Percentiles rank a stretch among this genome's conserved stretches.
Evolutionary conservation across 2,113 vertebrate species (phyloP).

Genomic region (Pipra filicauda): DNA sequence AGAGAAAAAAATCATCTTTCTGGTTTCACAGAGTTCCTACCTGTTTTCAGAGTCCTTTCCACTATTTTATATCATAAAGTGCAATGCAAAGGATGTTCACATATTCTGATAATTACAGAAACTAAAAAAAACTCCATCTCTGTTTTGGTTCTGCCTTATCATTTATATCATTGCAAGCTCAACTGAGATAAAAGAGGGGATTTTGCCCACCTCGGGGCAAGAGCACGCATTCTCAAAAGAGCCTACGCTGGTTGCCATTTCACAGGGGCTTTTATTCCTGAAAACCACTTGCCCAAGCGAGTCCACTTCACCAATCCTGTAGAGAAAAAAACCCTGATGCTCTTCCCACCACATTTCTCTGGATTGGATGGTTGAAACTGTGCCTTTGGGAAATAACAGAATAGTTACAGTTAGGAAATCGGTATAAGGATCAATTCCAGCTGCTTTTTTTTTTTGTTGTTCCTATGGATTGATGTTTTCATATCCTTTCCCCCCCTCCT

Average conservation of each 20-base stretch:
- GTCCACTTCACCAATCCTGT: neutral
- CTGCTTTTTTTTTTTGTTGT: neutral
- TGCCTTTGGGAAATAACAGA: neutral
- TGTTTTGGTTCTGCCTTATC: neutral
- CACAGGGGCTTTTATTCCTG: neutral
- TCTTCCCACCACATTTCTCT: neutral
- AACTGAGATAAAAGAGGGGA: neutral
- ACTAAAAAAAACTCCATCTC: neutral
- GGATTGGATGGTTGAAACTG: neutral
- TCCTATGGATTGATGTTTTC: neutral
- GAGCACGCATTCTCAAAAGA: neutral
- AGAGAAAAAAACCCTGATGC: rapidly evolving
- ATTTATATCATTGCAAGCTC: neutral
- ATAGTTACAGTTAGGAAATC: neutral
- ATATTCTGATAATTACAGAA: neutral
- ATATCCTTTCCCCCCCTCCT: rapidly evolving
- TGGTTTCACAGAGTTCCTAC: neutral
- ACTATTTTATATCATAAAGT: neutral
- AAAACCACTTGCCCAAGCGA: neutral
- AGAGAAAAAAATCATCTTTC: neutral
- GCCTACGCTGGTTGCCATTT: neutral
- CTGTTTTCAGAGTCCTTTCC: neutral
- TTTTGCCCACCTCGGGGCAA: neutral
- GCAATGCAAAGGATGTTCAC: neutral
- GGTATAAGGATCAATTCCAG: neutral